Evolutionary conservation across 53 echinoderm and acorn worm genomes (phyloP).

Genomic region (Apostichopus leukothele): DNA sequence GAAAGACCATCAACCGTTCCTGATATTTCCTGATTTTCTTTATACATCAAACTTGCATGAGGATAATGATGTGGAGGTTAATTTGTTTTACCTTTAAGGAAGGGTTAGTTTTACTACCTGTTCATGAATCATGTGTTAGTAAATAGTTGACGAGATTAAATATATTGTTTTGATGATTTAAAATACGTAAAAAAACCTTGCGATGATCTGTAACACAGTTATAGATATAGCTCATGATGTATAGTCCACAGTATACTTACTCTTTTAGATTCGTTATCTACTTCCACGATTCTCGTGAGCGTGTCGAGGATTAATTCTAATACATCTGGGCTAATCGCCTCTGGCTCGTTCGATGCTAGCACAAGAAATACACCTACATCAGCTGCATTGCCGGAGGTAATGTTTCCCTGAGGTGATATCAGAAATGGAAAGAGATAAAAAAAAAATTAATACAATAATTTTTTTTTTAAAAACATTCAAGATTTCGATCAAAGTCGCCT

Average conservation of each 20-base stretch:
- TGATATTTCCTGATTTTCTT: no score
- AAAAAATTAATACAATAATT: not conserved
- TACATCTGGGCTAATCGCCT: not conserved
- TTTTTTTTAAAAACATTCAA: no score
- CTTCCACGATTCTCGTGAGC: not conserved
- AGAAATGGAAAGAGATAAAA: not conserved
- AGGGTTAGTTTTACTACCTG: not conserved
- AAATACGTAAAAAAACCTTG: no score
- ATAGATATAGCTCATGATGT: not conserved
- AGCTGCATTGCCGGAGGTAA: not conserved
- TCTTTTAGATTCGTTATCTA: not conserved
- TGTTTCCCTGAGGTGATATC: not conserved
- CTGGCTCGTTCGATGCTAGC: not conserved
- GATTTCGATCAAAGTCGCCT: no score
- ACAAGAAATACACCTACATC: not conserved
- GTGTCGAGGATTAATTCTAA: constrained; percentile 2
- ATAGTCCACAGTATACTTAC: not conserved
- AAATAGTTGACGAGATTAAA: no score
- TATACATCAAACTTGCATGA: no score
- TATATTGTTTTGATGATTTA: no score
- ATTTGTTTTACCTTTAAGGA: no score
- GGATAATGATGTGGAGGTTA: no score
- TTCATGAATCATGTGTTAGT: not conserved
- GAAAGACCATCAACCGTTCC: no score
- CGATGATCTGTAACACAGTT: no score